phyloP scores from a whole-genome alignment of 2,113 vertebrate species.

The Phylloscopus trochilus region DNA sequence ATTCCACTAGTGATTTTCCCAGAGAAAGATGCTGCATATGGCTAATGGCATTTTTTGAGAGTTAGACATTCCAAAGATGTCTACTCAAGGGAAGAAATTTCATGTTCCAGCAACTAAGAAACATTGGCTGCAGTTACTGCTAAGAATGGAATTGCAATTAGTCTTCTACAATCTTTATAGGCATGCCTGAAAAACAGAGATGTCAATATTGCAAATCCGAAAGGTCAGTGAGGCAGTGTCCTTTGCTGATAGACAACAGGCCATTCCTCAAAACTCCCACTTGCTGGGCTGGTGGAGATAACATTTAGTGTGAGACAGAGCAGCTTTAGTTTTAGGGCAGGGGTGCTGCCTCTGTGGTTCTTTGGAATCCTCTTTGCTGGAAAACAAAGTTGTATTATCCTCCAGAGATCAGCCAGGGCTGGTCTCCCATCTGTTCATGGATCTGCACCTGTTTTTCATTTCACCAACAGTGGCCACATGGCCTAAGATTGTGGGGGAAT shows the following conservation, averaged over 20 bases:
- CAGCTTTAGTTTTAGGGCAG: constrained; percentile 32
- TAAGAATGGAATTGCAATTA: constrained; percentile 30
- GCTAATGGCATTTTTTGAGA: constrained; percentile 50
- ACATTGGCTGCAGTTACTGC: constrained; percentile 20
- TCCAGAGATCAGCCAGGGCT: constrained; percentile 42
- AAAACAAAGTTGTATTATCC: constrained; percentile 40
- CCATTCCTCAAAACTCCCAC: background rate
- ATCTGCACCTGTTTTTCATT: constrained; percentile 60
- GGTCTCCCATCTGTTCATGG: constrained; percentile 46
- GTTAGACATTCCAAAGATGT: constrained; percentile 21
- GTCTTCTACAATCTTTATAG: background rate
- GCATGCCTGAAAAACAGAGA: constrained; percentile 32
- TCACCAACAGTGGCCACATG: constrained; percentile 42
- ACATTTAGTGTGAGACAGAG: background rate
- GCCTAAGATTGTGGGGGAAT: background rate
- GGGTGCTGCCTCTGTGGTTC: constrained; percentile 23
- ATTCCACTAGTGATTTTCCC: constrained; percentile 3
- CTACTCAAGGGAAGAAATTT: constrained; percentile 47
- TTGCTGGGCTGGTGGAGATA: constrained; percentile 28
- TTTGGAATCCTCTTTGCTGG: constrained; percentile 44
- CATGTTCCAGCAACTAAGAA: constrained; percentile 21
- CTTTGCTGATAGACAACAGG: constrained; percentile 37
- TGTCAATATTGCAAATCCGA: background rate
- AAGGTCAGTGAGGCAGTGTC: background rate
- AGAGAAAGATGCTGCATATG: background rate